Conservation (phyloP, 2,113 vertebrate genomes). For the Pseudorasbora parva region DNA sequence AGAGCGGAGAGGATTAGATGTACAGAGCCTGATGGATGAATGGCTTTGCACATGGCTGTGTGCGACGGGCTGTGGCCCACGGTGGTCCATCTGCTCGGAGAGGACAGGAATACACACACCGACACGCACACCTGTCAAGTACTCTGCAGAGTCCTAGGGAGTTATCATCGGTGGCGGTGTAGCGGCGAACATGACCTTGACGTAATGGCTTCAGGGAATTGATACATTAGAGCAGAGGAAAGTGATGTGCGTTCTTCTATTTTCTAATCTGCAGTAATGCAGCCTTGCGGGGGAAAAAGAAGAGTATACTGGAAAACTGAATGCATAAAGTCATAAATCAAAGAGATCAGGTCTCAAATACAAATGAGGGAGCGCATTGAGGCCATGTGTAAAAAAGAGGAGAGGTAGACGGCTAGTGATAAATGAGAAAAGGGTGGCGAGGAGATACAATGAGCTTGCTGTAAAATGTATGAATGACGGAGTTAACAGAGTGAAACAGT, state of each 20-base stretch:
- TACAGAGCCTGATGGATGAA: conserved; percentile 36
- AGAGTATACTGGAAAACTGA: conserved; percentile 34
- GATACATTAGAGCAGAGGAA: conserved; percentile 42
- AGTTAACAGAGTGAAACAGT: conserved; percentile 36
- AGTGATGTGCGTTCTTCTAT: conserved; percentile 38
- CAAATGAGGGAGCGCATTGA: conserved; percentile 26
- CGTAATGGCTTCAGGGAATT: conserved; percentile 48
- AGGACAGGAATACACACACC: conserved; percentile 33
- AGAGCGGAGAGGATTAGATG: conserved; percentile 48
- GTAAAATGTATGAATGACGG: conserved; percentile 40
- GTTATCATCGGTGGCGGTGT: conserved; percentile 39
- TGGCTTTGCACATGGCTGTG: neutral
- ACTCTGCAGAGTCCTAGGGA: conserved; percentile 29
- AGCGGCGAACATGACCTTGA: conserved; percentile 46
- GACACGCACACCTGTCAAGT: conserved; percentile 43
- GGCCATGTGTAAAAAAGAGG: conserved; percentile 23
- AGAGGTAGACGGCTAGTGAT: conserved; percentile 29
- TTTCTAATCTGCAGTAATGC: conserved; percentile 47
- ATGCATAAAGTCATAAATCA: conserved; percentile 41
- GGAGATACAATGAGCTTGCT: conserved; percentile 30
- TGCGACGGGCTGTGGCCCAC: conserved; percentile 32
- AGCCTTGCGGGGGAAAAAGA: conserved; percentile 14
- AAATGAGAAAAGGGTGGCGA: conserved; percentile 27
- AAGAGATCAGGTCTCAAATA: conserved; percentile 27
- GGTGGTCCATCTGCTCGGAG: conserved; percentile 41